Evolutionary conservation across 1,140 invertebrate genomes (phyloP), one percentile per base, ranked within the genome.

Genomic region (Drusus annulatus): DNA sequence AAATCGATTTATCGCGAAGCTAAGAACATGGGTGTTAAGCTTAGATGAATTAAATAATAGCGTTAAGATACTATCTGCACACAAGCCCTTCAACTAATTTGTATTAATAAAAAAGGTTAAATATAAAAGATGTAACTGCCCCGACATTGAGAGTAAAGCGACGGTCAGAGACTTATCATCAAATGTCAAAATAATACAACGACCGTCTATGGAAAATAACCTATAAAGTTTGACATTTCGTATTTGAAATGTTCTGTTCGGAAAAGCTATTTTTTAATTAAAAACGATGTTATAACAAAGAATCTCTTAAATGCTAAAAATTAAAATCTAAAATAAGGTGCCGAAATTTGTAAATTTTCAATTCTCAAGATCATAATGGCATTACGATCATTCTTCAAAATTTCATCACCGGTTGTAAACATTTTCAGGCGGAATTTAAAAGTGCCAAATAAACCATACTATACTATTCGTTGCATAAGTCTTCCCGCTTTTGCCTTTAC

Each of bases 401-500:
- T 75, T 58, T 56, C 71, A 6, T 21, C 45, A 25, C 16, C 51
- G 10, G 50, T 50, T 52, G 10, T 16, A 10, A 71, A 71, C 36
- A 19, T 52, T 52, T 23, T 71, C 19, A 71, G 16, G 15, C 36
- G 68, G 45, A 50, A 51, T 6, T 51, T 71, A 13, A 51, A 3
- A 65, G 6, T 31, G 23, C 50, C 68, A 23, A 23, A 71, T 19
- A n/a, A 23, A 8, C n/a, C 10, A 23, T 71, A 8, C 28, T 51
- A 45, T 13, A 1, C 36, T 10, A 21, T 71, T 25, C 36, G 50
- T 8, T 50, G 19, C 6, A 13, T 76, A 3, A 65, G 58, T 75
- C 51, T 81, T 31, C 65, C 80, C n/a, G 65, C 50, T 15, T 36
- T 73, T 15, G 75, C 60, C 62, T 65, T 81, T 0, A 62, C 56